These are phyloP conservation scores for Alentia gelatinosa DNA, from an alignment of 2,888 invertebrate species.

Conservation along the genomic window DNA sequence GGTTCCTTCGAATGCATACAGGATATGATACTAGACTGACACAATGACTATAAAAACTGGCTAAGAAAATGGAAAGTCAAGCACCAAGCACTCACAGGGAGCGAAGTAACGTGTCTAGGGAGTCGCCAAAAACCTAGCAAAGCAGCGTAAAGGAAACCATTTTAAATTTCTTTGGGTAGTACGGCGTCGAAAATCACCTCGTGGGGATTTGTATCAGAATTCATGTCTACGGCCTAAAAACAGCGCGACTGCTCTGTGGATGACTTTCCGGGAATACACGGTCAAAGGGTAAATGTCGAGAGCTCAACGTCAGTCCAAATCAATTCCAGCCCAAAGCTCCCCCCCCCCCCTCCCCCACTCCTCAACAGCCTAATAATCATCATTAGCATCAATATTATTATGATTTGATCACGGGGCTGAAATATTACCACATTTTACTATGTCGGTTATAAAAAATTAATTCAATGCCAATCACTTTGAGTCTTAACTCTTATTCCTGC, in stretches of 20 bases:
- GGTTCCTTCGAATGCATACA: not conserved
- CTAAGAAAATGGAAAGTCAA: not conserved
- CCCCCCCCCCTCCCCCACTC: not conserved
- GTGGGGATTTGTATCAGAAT: not conserved
- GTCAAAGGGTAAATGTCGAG: not conserved
- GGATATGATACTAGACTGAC: not conserved
- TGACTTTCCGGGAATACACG: not conserved
- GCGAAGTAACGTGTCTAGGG: not conserved
- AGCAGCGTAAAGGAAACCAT: not conserved
- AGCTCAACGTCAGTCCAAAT: not conserved
- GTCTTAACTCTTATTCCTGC: not conserved
- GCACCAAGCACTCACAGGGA: not conserved
- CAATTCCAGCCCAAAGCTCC: not conserved
- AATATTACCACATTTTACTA: too few species aligned
- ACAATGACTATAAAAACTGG: not conserved
- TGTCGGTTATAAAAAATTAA: not conserved
- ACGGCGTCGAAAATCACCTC: not conserved
- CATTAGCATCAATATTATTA: too few species aligned
- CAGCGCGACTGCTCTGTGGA: not conserved
- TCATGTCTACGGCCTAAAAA: not conserved
- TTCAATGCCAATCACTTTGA: slow-evolving; percentile 25
- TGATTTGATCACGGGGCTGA: not conserved
- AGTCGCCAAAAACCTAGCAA: not conserved
- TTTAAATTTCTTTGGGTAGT: not conserved
- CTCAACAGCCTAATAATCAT: too few species aligned